Base-by-base conservation (phyloP, 2,888 invertebrate species). In the Ametastegia equiseti region DNA sequence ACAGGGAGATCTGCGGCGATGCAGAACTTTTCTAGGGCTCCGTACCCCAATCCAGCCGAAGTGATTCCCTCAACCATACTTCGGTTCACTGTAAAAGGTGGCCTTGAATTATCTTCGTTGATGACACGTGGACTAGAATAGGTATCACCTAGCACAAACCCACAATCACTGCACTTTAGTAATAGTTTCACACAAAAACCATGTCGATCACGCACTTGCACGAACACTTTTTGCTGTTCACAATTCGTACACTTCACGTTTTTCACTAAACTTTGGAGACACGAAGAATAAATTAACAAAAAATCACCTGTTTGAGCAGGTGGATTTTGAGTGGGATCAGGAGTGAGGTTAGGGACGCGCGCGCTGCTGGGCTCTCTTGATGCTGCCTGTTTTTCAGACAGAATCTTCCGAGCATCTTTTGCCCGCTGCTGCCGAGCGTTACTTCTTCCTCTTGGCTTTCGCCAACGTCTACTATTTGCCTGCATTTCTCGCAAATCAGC, bases 11-110 rank as follows among this genome's bases (percentile, higher is more conserved):
- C 45, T 60, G 57, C 15, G 36, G 67, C 67, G 23, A 65, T 63
- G 67, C 80, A 80, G 11, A 67, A 80, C 19, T 19, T 63, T 67
- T 63, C 42, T 30, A 80, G 27, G 3, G 47, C 80, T 57, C 27
- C 47, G 42, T 80, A 30, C 30, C 80, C 80, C 45, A 33, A 42
- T 80, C 67, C 80, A 39, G 67, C n/a, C 7, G 23, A 39, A 2
- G 19, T 75, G 4, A 75, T 75, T 47, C 19, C 67, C 15, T 39
- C 67, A 39, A 42, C 67, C 27, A 42, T 67, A n/a, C 19, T n/a
- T 15, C 39, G 67, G 42, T 15, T 67, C n/a, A 67, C 67, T 19
- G 15, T 19, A 23, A 39, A 67, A 36, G 67, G 67, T 69, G 69
- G 39, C 2, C 69, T 69, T 30, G 63, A 63, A 63, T 33, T 63